Evolutionary conservation across 2,113 vertebrate species (phyloP).

Genomic region (Hippoglossus stenolepis): DNA sequence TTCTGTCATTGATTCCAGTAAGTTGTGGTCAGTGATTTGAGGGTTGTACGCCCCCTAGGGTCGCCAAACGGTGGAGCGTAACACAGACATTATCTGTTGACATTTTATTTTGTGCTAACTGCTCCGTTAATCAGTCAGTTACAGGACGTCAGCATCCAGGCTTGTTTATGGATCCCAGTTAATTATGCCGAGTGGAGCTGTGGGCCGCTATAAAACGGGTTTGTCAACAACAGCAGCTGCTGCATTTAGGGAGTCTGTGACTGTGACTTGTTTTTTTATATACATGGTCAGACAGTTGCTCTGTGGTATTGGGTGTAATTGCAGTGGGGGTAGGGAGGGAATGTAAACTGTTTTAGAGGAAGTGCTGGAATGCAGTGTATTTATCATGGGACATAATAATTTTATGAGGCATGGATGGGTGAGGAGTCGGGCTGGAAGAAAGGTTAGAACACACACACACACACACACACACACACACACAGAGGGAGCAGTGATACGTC

Average conservation of each 20-base stretch:
- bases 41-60: no score
- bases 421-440: conserved; percentile 20
- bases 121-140: conserved; percentile 12
- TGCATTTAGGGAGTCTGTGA: conserved; percentile 53
- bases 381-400: conserved; percentile 55
- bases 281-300: conserved; percentile 65
- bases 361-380: conserved; percentile 61
- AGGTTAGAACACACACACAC: conserved; percentile 18
- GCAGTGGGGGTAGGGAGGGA: conserved; percentile 48
- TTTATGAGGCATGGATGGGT: conserved; percentile 17
- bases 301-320: conserved; percentile 62
- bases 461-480: background rate
- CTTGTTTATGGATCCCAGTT: conserved; percentile 49
- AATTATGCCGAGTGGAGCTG: conserved; percentile 50
- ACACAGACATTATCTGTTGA: background rate
- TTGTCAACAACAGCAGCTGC: conserved; percentile 59
- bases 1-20: no score
- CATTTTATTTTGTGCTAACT: background rate
- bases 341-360: conserved; percentile 61
- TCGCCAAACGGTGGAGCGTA: no score
- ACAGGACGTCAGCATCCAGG: conserved; percentile 27
- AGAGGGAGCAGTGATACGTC: conserved; percentile 1
- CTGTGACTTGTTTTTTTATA: conserved; percentile 21
- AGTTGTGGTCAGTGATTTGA: no score
- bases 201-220: conserved; percentile 45